Percentiles rank a stretch among this genome's conserved stretches.
These are phyloP conservation scores for Neofelis nebulosa DNA, from an alignment of 2,113 vertebrate genomes.

Conservation along the genomic window DNA sequence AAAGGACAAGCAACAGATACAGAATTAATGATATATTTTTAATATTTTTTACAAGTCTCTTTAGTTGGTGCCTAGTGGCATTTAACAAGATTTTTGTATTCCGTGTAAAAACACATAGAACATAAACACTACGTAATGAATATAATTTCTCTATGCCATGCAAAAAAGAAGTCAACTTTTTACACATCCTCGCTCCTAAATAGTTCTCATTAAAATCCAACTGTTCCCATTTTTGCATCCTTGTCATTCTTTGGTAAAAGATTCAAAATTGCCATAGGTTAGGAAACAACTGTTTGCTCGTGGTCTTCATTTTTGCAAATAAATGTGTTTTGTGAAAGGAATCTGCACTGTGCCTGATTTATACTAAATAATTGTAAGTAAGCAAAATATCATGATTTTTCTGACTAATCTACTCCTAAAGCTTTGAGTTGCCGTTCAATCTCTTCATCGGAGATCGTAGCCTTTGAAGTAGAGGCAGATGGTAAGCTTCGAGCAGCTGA, in stretches of 20 bases:
- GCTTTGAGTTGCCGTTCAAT: constrained; percentile 98
- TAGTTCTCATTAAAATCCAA: constrained; percentile 64
- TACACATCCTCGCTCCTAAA: constrained; percentile 61
- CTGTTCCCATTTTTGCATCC: constrained; percentile 63
- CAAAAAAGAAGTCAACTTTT: constrained; percentile 63
- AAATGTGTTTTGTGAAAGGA: constrained; percentile 78
- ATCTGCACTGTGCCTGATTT: constrained; percentile 64
- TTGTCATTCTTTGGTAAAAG: constrained; percentile 77
- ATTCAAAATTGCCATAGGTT: constrained; percentile 67
- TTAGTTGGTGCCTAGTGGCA: constrained; percentile 16
- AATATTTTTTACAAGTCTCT: constrained; percentile 67
- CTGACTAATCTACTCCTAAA: constrained; percentile 93
- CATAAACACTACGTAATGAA: constrained; percentile 58
- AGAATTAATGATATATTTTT: constrained; percentile 57
- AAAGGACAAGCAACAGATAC: constrained; percentile 68
- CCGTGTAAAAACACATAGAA: constrained; percentile 62
- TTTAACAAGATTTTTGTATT: constrained; percentile 57
- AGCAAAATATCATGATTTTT: constrained; percentile 38
- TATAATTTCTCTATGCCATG: constrained; percentile 59
- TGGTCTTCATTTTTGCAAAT: constrained; percentile 76
- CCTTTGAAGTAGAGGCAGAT: constrained; percentile 89
- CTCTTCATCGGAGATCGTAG: constrained; percentile 96
- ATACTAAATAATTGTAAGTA: constrained; percentile 56
- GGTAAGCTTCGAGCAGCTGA: constrained; percentile 92
- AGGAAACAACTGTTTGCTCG: constrained; percentile 67